phyloP scores from a whole-genome alignment of 2,113 vertebrate genomes.

The Dicentrarchus labrax region DNA sequence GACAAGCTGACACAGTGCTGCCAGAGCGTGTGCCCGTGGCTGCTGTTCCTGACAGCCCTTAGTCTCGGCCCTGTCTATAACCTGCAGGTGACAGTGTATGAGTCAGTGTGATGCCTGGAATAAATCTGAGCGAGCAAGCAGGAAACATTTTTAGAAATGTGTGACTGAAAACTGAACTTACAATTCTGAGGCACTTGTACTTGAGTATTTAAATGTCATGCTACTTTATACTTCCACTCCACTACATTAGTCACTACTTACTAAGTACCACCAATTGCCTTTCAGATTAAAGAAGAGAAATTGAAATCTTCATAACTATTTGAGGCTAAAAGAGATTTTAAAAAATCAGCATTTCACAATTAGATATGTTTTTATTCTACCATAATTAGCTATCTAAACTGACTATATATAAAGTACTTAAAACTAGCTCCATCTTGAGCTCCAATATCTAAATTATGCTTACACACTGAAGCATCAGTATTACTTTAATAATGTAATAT shows the following conservation, averaged over 20 bases:
- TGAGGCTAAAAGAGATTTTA: too few species aligned
- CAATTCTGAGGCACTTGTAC: neutral
- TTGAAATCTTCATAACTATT: too few species aligned
- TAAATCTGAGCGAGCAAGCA: neutral
- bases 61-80: neutral
- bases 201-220: neutral
- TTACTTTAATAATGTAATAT: too few species aligned
- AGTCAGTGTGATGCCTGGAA: neutral
- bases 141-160: neutral
- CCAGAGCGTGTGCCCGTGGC: neutral
- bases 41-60: constrained; percentile 2
- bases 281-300: neutral
- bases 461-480: too few species aligned
- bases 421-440: neutral
- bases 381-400: too few species aligned
- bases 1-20: neutral
- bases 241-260: neutral
- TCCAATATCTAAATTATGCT: too few species aligned
- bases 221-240: neutral
- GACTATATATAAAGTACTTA: too few species aligned
- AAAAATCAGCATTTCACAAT: too few species aligned
- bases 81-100: constrained; percentile 17
- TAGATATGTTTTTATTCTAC: too few species aligned
- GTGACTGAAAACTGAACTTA: neutral
- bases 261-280: neutral